These are phyloP conservation scores for Lasioglossum lativentre DNA, from an alignment of 2,888 invertebrate genomes.

Conservation along the genomic window DNA sequence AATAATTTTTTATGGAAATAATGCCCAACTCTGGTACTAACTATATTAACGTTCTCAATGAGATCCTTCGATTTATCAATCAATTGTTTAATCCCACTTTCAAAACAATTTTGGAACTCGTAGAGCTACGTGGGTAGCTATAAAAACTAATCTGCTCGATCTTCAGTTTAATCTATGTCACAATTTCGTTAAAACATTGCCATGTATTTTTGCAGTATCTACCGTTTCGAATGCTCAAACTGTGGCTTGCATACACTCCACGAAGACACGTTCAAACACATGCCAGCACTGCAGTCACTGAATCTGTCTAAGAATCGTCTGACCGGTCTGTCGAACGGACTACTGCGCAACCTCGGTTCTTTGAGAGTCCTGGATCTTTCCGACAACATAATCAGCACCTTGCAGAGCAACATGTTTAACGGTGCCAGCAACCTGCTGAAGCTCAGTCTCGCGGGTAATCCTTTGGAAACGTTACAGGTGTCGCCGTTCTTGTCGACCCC, in stretches of 20 bases:
- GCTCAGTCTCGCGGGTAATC: slow-evolving; percentile 90
- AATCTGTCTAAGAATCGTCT: slow-evolving; percentile 88
- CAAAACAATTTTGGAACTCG: no score
- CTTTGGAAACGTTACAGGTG: slow-evolving; percentile 88
- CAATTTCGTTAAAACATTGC: neutral
- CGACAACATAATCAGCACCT: slow-evolving; percentile 88
- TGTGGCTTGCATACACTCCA: slow-evolving; percentile 89
- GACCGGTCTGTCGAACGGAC: slow-evolving; percentile 74
- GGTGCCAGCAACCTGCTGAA: slow-evolving; percentile 88
- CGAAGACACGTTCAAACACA: slow-evolving; percentile 89
- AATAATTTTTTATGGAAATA: no score
- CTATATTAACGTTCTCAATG: no score
- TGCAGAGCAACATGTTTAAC: slow-evolving; percentile 88
- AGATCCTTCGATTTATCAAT: no score
- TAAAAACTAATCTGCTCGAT: no score
- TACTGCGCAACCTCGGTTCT: slow-evolving; percentile 85
- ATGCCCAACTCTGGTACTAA: no score
- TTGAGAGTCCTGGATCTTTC: slow-evolving; percentile 90
- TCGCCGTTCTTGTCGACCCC: slow-evolving; percentile 88
- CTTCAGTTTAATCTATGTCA: neutral
- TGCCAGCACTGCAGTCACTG: slow-evolving; percentile 89
- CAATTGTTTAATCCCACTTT: no score
- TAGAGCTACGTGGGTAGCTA: no score
- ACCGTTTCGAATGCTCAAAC: slow-evolving; percentile 90
- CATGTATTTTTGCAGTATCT: slow-evolving; percentile 86